Percentiles rank a stretch among this genome's conserved stretches.
phyloP scores from a whole-genome alignment of 2,797 vertebrate genomes.

The Tolypeutes matacus region DNA sequence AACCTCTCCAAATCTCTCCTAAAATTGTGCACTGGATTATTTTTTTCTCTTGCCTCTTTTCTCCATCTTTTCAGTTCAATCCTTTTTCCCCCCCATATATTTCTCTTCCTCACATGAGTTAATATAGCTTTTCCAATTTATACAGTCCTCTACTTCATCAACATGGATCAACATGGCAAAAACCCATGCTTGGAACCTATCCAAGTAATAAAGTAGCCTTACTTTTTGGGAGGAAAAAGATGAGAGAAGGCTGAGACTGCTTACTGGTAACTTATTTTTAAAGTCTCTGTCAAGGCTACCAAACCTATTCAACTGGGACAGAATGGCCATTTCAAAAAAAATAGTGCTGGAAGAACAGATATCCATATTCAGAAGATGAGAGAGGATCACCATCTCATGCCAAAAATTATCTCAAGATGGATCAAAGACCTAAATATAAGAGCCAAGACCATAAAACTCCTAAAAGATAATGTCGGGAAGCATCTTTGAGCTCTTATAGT shows the following conservation, averaged over 20 bases:
- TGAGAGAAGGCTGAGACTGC: background rate
- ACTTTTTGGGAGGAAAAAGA: background rate
- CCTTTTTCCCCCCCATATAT: background rate
- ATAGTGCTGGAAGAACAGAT: too few species aligned
- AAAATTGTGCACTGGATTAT: background rate
- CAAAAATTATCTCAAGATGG: too few species aligned
- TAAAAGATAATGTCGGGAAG: too few species aligned
- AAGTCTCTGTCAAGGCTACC: background rate
- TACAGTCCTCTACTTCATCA: background rate
- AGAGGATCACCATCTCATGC: too few species aligned
- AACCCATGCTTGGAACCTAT: background rate
- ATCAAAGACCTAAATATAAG: too few species aligned
- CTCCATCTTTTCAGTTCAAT: background rate
- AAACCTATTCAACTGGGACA: too few species aligned
- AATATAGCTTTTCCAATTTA: background rate
- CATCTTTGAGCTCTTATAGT: too few species aligned
- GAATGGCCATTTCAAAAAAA: too few species aligned
- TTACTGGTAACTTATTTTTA: background rate
- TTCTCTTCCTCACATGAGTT: background rate
- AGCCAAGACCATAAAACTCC: too few species aligned
- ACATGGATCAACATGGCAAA: background rate
- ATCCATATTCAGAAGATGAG: too few species aligned
- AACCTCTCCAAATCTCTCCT: background rate
- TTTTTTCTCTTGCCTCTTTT: background rate
- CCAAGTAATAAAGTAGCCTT: background rate